A percentile compares a stretch with the other conserved stretches of the same genome.
Conservation (phyloP, 2,888 invertebrate species). For the Clistopyga incitator region DNA sequence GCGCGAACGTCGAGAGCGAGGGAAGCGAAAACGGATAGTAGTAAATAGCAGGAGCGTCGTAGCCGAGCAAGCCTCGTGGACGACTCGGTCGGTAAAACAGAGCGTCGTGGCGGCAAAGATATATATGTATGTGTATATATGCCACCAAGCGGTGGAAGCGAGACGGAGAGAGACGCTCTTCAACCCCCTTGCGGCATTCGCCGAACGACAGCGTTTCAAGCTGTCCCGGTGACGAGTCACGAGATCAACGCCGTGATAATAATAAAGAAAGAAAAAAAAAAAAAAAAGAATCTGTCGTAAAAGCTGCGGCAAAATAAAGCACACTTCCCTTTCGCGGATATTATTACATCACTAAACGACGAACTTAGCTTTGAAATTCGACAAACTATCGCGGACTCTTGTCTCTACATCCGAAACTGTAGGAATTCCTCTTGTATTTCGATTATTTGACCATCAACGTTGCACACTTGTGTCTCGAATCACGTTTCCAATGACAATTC, state of each 20-base stretch:
- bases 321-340: conserved; percentile 4
- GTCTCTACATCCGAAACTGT: not conserved
- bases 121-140: not conserved
- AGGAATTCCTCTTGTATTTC: not conserved
- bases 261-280: too few species aligned
- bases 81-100: conserved; percentile 61
- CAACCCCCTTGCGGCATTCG: conserved; percentile 29
- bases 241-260: not conserved
- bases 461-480: not conserved
- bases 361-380: not conserved
- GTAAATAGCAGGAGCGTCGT: conserved; percentile 17
- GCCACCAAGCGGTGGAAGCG: conserved; percentile 64
- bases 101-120: conserved; percentile 62
- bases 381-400: not conserved
- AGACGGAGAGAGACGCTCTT: conserved; percentile 73
- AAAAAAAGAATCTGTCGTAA: too few species aligned
- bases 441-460: not conserved
- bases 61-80: conserved; percentile 25
- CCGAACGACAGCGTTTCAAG: conserved; percentile 22
- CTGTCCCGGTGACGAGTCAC: not conserved
- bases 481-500: not conserved
- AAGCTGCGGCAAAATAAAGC: not conserved
- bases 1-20: conserved; percentile 18
- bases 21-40: conserved; percentile 6
- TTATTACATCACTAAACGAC: not conserved